Percentiles rank a stretch among this genome's conserved stretches.
Evolutionary conservation across 1,140 invertebrate species (phyloP).

Genomic region (Hestina assimilis): DNA sequence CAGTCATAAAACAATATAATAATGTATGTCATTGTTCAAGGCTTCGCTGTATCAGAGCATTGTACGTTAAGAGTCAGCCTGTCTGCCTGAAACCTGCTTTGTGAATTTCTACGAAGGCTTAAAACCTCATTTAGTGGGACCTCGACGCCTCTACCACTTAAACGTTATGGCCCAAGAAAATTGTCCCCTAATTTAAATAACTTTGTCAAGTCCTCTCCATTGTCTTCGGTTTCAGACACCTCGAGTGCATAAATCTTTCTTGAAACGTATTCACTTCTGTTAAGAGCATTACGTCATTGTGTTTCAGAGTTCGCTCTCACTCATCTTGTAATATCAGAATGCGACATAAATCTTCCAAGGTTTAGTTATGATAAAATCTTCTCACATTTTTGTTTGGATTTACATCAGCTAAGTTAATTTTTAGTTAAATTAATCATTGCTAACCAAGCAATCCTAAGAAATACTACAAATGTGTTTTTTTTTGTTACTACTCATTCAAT

Average conservation of each 20-base stretch:
- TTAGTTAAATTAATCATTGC: neutral
- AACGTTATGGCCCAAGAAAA: conserved; percentile 66
- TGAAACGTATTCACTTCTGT: conserved; percentile 42
- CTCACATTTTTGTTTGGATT: too few species aligned
- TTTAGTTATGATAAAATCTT: neutral
- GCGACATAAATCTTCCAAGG: conserved; percentile 10
- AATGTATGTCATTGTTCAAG: conserved; percentile 50
- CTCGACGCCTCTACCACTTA: conserved; percentile 60
- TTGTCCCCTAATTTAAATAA: conserved; percentile 74
- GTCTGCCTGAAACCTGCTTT: conserved; percentile 66
- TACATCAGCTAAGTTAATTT: neutral
- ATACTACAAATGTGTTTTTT: too few species aligned
- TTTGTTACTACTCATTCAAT: too few species aligned
- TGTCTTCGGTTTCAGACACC: conserved; percentile 49
- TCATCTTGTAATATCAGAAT: neutral
- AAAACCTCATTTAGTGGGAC: conserved; percentile 68
- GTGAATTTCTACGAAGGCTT: conserved; percentile 65
- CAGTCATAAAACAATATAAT: conserved; percentile 67
- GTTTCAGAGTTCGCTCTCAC: neutral
- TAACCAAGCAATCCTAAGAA: too few species aligned
- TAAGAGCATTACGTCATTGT: conserved; percentile 18
- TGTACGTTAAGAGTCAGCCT: conserved; percentile 43
- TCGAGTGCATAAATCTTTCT: conserved; percentile 56
- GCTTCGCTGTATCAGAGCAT: conserved; percentile 49
- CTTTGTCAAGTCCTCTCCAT: conserved; percentile 57